Evolutionary conservation across 1,140 invertebrate genomes (phyloP).

Genomic region (Melanaphis sacchari): DNA sequence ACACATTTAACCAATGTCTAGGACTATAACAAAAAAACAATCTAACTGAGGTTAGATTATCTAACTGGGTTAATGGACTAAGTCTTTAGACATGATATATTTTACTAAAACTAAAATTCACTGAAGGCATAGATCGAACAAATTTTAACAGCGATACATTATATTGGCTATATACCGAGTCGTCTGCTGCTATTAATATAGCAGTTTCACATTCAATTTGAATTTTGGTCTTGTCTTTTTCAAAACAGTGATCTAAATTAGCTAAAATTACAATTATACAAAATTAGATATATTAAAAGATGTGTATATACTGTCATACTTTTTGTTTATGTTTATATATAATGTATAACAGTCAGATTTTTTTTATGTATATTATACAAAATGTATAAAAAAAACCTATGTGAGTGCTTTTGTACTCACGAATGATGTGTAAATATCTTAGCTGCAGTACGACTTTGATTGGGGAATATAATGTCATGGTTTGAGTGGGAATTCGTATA

Average conservation of each 20-base stretch:
- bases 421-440: no score
- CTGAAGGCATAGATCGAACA: slow-evolving; percentile 6
- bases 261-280: neutral
- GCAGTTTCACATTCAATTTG: neutral
- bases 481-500: no score
- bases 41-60: no score
- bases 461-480: no score
- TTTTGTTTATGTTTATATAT: neutral
- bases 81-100: no score
- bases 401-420: no score
- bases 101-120: slow-evolving; percentile 48
- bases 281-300: neutral
- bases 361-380: neutral
- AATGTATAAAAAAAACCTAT: no score
- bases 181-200: neutral
- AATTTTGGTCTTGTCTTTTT: slow-evolving; percentile 27
- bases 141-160: slow-evolving; percentile 51
- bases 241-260: slow-evolving; percentile 8
- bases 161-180: neutral
- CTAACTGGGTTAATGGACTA: slow-evolving; percentile 3
- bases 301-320: neutral
- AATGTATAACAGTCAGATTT: neutral
- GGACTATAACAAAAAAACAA: no score
- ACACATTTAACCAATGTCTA: no score
- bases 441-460: no score